Evolutionary conservation across 1,140 invertebrate genomes (phyloP).

Genomic region (Leptinotarsa texana): DNA sequence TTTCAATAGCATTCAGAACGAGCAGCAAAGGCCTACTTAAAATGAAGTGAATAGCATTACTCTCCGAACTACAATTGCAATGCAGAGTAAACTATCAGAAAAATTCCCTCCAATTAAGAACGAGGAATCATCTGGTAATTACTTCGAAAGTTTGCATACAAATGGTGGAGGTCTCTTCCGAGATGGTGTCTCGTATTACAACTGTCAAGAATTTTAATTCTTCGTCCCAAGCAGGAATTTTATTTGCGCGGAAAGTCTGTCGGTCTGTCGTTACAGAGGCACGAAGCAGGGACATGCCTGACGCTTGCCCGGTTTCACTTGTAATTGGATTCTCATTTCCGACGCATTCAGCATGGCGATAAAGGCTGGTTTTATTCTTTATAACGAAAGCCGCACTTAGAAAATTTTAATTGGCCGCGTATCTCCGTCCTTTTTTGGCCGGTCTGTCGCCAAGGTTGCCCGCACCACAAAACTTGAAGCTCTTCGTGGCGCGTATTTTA

Average conservation of each 20-base stretch:
- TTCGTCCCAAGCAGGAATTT: constrained; percentile 30
- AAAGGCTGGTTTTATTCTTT: constrained; percentile 51
- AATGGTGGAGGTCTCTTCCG: constrained; percentile 16
- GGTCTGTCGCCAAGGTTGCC: constrained; percentile 27
- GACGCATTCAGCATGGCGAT: constrained; percentile 54
- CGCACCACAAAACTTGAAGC: constrained; percentile 26
- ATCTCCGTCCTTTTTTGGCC: constrained; percentile 45
- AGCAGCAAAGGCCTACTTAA: constrained; percentile 22
- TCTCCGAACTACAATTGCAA: constrained; percentile 16
- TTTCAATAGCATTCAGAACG: neutral
- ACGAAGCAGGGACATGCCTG: constrained; percentile 50
- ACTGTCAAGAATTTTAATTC: constrained; percentile 39
- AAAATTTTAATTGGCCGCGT: constrained; percentile 54
- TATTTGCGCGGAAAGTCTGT: constrained; percentile 42
- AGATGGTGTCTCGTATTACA: constrained; percentile 35
- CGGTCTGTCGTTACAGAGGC: constrained; percentile 45
- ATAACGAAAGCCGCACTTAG: constrained; percentile 51
- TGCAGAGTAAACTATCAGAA: constrained; percentile 13
- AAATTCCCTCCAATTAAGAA: constrained; percentile 28
- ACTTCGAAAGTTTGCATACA: constrained; percentile 28
- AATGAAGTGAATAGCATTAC: constrained; percentile 5
- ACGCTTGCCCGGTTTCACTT: constrained; percentile 49
- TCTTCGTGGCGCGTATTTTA: constrained; percentile 19
- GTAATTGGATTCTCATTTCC: constrained; percentile 54
- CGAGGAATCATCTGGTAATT: constrained; percentile 20